Evolutionary conservation across 2,888 invertebrate species (phyloP).

Genomic region (Melieria picta): DNA sequence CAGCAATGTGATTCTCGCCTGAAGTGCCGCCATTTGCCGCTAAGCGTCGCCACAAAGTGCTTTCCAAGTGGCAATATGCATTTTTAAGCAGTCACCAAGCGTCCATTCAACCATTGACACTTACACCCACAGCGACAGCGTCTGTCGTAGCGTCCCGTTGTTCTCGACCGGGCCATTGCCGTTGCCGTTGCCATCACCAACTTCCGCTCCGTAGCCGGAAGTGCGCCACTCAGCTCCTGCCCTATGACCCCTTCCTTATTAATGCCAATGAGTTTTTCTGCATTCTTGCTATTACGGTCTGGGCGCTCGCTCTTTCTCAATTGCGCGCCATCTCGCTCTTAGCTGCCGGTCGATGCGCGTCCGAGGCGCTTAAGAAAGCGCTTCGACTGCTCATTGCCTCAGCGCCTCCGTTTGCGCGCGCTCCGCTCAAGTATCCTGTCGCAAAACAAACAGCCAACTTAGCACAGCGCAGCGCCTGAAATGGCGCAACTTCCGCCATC

Average conservation of each 20-base stretch:
- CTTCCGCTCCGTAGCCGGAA: slow-evolving; percentile 12
- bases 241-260: not conserved
- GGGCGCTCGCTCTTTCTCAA: not conserved
- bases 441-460: slow-evolving; percentile 57
- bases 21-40: too few species aligned
- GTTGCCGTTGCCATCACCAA: slow-evolving; percentile 6
- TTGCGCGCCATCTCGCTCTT: not conserved
- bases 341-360: not conserved
- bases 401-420: slow-evolving; percentile 7
- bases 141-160: too few species aligned
- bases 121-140: too few species aligned
- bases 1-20: too few species aligned
- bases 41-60: too few species aligned
- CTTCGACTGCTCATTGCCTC: not conserved
- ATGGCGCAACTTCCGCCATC: slow-evolving; percentile 52
- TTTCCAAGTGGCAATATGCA: too few species aligned
- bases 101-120: too few species aligned
- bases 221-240: slow-evolving; percentile 9
- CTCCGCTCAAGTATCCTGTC: slow-evolving; percentile 54
- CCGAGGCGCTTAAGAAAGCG: not conserved
- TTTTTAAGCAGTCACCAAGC: too few species aligned
- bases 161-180: not conserved
- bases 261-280: not conserved
- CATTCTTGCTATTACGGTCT: not conserved
- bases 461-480: slow-evolving; percentile 39